Conservation (phyloP, 2,113 vertebrate species). For the Mobula birostris region DNA sequence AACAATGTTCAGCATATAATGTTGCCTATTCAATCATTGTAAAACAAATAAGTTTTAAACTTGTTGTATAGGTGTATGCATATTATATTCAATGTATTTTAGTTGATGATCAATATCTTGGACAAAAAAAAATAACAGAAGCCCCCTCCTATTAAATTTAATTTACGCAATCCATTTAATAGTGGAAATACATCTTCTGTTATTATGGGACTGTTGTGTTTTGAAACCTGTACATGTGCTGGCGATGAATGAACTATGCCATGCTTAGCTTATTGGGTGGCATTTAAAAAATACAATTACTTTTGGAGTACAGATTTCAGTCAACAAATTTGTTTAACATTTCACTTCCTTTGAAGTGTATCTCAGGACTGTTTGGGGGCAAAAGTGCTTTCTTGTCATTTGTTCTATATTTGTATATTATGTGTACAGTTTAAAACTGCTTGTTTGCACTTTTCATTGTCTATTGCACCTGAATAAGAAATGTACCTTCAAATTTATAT, state of each 20-base stretch:
- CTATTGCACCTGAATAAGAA: slow-evolving; percentile 34
- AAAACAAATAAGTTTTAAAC: not conserved
- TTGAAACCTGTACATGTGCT: not conserved
- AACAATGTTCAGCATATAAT: not conserved
- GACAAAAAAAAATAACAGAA: not conserved
- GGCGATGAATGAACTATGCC: too few relatives aligned
- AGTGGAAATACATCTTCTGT: not conserved
- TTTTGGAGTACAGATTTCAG: slow-evolving; percentile 8
- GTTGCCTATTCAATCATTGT: not conserved
- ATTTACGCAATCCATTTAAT: not conserved
- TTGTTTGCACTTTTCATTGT: slow-evolving; percentile 35
- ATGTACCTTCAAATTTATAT: slow-evolving; percentile 16
- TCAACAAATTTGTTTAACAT: slow-evolving; percentile 24
- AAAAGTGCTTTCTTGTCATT: slow-evolving; percentile 22
- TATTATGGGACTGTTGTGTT: too few relatives aligned
- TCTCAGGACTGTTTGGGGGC: slow-evolving; percentile 35
- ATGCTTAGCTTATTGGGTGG: too few relatives aligned
- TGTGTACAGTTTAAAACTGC: slow-evolving; percentile 23
- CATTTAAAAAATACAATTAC: not conserved
- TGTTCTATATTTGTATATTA: slow-evolving; percentile 36
- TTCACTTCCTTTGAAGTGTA: slow-evolving; percentile 35
- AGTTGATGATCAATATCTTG: not conserved
- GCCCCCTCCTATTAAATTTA: not conserved
- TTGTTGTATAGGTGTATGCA: not conserved
- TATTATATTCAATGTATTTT: not conserved